Conservation (phyloP, 2,113 vertebrate species). For the Origma solitaria region DNA sequence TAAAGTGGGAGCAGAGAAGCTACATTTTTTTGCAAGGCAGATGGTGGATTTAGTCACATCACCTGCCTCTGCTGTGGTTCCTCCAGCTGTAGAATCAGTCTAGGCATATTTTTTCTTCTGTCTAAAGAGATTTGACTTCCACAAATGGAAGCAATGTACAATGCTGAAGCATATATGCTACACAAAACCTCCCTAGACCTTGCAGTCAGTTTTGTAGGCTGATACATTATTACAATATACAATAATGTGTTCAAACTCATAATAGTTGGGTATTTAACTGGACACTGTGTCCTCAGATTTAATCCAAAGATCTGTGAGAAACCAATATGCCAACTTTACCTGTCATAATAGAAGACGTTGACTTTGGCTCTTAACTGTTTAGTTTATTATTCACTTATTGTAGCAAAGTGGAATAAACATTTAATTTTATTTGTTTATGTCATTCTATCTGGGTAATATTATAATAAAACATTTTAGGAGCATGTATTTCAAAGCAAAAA, state of each 20-base stretch:
- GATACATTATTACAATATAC: background rate
- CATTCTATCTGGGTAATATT: background rate
- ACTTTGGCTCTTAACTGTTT: background rate
- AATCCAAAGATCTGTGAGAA: background rate
- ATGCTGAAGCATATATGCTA: background rate
- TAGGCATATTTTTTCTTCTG: background rate
- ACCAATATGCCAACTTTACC: background rate
- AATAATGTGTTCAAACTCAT: background rate
- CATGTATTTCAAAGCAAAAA: background rate
- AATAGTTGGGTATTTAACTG: background rate
- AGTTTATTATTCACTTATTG: background rate
- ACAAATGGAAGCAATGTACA: background rate
- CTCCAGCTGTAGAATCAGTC: background rate
- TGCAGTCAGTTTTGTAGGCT: background rate
- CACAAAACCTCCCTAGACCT: background rate
- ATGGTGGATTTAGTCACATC: background rate
- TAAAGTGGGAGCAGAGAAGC: background rate
- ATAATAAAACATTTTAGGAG: constrained; percentile 10
- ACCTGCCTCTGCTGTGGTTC: background rate
- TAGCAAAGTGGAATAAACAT: background rate
- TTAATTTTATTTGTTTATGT: constrained; percentile 18
- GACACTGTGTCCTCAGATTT: background rate
- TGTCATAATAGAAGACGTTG: background rate
- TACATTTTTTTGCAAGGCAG: accelerated
- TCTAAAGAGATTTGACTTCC: background rate